Percentiles rank a stretch among this genome's conserved stretches.
Conservation (phyloP, 2,113 vertebrate genomes). For the Pardalotus punctatus region DNA sequence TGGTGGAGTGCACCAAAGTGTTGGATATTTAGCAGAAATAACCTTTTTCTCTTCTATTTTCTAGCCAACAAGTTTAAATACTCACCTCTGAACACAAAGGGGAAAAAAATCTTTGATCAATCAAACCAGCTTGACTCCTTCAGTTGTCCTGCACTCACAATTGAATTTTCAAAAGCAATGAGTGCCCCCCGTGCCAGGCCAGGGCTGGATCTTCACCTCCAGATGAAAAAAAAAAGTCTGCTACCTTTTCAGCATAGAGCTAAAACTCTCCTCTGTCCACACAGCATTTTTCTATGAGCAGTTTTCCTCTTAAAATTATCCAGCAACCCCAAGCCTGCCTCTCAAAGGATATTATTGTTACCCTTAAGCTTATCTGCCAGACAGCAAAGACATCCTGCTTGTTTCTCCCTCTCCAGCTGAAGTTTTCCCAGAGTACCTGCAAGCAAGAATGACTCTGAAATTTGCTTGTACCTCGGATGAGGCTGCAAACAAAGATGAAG, state of each 20-base stretch:
- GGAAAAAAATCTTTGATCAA: neutral
- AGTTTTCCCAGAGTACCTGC: neutral
- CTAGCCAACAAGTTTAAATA: neutral
- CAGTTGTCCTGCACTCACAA: neutral
- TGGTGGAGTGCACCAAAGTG: neutral
- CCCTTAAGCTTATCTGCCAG: neutral
- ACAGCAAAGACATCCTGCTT: neutral
- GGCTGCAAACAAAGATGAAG: conserved; percentile 36
- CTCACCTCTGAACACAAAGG: neutral
- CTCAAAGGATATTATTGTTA: neutral
- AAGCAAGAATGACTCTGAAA: conserved; percentile 4
- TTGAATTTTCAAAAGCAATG: neutral
- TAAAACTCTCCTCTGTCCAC: neutral
- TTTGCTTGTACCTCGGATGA: neutral
- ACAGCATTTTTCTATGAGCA: neutral
- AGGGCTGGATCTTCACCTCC: neutral
- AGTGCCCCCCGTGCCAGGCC: neutral
- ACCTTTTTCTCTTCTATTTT: neutral
- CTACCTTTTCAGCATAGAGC: neutral
- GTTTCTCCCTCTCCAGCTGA: neutral
- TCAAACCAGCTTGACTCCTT: neutral
- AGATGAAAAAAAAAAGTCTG: neutral
- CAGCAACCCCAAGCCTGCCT: neutral
- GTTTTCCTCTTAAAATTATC: neutral
- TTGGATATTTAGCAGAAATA: neutral